A percentile compares a stretch with the other conserved stretches of the same genome.
phyloP scores from a whole-genome alignment of 2,888 invertebrate species.

The Matsumyia berberina region DNA sequence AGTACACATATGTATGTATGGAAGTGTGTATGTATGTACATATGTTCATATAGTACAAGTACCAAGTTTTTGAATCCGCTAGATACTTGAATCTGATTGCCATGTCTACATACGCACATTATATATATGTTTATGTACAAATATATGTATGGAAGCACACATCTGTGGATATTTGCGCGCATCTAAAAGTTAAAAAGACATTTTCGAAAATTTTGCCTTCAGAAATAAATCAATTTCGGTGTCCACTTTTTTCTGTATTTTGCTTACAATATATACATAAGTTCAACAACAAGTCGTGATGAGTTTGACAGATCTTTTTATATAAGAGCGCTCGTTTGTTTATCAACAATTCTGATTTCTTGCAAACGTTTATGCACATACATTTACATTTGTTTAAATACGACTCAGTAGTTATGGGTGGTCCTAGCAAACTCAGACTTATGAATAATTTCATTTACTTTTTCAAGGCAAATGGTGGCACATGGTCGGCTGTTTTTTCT shows the following conservation, averaged over 20 bases:
- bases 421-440: background rate
- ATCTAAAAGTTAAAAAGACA: constrained; percentile 41
- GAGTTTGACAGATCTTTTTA: constrained; percentile 28
- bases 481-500: background rate
- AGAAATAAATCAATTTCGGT: constrained; percentile 46
- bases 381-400: constrained; percentile 7
- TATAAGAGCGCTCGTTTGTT: constrained; percentile 37
- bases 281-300: constrained; percentile 11
- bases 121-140: no score
- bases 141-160: no score
- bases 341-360: constrained; percentile 44
- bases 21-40: background rate
- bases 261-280: no score
- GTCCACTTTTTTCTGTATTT: constrained; percentile 27
- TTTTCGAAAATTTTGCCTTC: constrained; percentile 28
- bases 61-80: constrained; percentile 3
- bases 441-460: background rate
- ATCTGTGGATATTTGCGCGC: no score
- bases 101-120: constrained; percentile 33
- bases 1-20: no score
- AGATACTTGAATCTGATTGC: constrained; percentile 19
- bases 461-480: constrained; percentile 17
- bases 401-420: constrained; percentile 19
- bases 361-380: constrained; percentile 34
- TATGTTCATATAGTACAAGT: background rate